A percentile compares a stretch with the other conserved stretches of the same genome.
phyloP scores from a whole-genome alignment of 2,888 invertebrate genomes.

The Dendrolimus pini region DNA sequence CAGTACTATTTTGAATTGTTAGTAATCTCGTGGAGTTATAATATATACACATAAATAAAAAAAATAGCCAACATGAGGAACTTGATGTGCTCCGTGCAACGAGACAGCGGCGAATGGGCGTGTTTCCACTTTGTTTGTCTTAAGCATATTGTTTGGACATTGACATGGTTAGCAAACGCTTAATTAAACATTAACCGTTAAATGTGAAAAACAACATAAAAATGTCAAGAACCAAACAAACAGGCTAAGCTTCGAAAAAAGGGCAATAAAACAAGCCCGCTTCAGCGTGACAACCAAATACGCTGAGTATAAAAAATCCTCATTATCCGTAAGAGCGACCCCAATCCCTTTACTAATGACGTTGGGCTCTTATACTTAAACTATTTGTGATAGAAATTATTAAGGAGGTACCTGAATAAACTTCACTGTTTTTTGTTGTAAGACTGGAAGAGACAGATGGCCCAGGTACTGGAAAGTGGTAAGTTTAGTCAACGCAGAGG shows the following conservation, averaged over 20 bases:
- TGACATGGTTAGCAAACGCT: background rate
- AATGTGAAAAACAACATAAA: background rate
- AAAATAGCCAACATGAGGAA: constrained; percentile 1
- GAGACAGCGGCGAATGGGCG: background rate
- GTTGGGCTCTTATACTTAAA: background rate
- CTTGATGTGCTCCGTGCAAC: constrained; percentile 7
- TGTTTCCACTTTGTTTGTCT: too few relatives aligned
- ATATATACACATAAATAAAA: too few relatives aligned
- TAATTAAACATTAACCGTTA: background rate
- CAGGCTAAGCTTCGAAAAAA: background rate
- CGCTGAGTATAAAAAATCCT: background rate
- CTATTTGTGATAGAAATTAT: background rate
- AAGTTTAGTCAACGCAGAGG: too few relatives aligned
- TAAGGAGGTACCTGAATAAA: background rate
- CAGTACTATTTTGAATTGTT: background rate
- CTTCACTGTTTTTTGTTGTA: too few relatives aligned
- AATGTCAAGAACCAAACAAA: background rate
- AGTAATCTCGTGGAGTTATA: too few relatives aligned
- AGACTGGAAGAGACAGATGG: too few relatives aligned
- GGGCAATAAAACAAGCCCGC: background rate
- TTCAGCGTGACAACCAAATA: background rate
- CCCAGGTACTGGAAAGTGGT: too few relatives aligned
- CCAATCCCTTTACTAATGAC: background rate
- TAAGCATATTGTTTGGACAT: background rate
- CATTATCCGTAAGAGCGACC: background rate